phyloP scores from a whole-genome alignment of 2,113 vertebrate genomes.

The Nannospalax galili region DNA sequence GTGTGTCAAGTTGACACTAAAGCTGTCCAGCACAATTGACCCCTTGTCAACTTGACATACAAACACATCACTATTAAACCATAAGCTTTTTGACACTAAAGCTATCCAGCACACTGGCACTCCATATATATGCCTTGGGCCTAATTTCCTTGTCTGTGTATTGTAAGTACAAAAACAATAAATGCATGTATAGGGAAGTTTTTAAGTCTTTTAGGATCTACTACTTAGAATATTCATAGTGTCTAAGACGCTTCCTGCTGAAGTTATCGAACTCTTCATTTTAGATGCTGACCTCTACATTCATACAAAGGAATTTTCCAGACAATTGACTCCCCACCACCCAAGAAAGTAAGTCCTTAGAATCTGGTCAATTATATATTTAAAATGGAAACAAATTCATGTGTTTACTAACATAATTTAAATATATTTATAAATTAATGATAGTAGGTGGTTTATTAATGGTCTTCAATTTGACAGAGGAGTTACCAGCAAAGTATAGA shows the following conservation, averaged over 20 bases:
- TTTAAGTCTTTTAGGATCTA: background rate
- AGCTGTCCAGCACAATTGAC: too few relatives aligned
- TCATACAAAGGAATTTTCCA: background rate
- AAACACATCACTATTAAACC: too few relatives aligned
- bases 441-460: background rate
- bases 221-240: background rate
- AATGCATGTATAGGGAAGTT: too few relatives aligned
- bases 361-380: background rate
- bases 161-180: conserved; percentile 19
- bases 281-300: background rate
- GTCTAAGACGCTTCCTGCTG: background rate
- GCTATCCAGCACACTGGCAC: too few relatives aligned
- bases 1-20: too few relatives aligned
- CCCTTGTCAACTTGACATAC: too few relatives aligned
- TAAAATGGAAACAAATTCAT: background rate
- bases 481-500: background rate
- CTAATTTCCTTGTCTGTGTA: background rate
- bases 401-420: background rate
- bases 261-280: background rate
- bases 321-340: background rate
- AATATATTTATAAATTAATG: background rate
- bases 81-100: too few relatives aligned
- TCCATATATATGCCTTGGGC: background rate
- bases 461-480: background rate
- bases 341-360: conserved; percentile 32